A percentile compares a stretch with the other conserved stretches of the same genome.
Evolutionary conservation across 2,888 invertebrate species (phyloP).

Genomic region (Druceiella hillmani): DNA sequence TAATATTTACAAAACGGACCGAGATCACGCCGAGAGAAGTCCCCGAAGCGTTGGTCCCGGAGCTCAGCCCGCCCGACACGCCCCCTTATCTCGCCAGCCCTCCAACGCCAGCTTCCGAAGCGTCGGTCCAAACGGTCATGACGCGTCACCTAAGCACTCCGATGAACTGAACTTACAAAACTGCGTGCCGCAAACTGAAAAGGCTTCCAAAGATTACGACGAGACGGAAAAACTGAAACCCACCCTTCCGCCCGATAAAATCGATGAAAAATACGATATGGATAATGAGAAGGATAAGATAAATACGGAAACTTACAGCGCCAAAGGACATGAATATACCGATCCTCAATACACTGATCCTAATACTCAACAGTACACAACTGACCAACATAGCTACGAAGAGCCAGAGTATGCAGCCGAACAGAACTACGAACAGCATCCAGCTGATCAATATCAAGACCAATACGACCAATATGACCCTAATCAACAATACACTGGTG

Average conservation of each 20-base stretch:
- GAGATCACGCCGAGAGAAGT: constrained; percentile 34
- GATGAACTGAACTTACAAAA: too few relatives aligned
- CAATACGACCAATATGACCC: constrained; percentile 15
- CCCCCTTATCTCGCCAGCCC: constrained; percentile 23
- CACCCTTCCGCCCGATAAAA: constrained; percentile 18
- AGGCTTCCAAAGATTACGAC: constrained; percentile 29
- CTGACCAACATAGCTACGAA: constrained; percentile 12
- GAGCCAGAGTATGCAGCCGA: constrained; percentile 12
- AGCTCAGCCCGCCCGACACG: constrained; percentile 41
- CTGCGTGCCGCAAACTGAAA: constrained; percentile 21
- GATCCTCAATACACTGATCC: constrained; percentile 11
- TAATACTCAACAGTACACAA: constrained; percentile 2
- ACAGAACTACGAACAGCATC: constrained; percentile 21
- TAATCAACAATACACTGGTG: constrained; percentile 10
- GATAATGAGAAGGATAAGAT: constrained; percentile 18
- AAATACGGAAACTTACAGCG: constrained; percentile 9
- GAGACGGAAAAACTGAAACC: constrained; percentile 23
- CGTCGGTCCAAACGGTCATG: constrained; percentile 28
- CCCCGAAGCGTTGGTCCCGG: constrained; percentile 41
- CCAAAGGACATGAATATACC: constrained; percentile 16
- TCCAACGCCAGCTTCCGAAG: constrained; percentile 27
- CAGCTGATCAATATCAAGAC: constrained; percentile 14
- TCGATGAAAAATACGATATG: constrained; percentile 17
- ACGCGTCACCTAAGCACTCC: too few relatives aligned
- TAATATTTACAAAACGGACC: constrained; percentile 36